Evolutionary conservation across 2,888 invertebrate species (phyloP), one percentile per base, ranked within the genome.

Genomic region (Venustoraphidia nigricollis): DNA sequence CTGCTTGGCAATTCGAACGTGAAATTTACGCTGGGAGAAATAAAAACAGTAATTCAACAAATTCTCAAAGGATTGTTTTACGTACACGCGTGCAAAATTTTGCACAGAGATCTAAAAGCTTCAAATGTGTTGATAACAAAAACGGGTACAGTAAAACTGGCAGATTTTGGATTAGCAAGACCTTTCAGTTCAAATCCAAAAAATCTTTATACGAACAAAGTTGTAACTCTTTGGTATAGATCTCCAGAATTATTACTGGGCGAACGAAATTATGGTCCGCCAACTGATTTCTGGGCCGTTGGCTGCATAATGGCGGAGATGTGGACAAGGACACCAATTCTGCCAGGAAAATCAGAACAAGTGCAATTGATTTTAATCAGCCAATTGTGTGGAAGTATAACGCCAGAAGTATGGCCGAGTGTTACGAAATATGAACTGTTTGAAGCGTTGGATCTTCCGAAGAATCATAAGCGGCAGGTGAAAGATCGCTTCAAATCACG

Each of bases 21-120:
- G n/a, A 75, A 75, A 58, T 77, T 81, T 58, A 69, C 67, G 17
- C 60, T 78, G 11, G 75, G 74, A 3, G 77, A 78, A 57, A 76
- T 77, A 43, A 80, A 81, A 61, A 73, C 73, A 55, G 72, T 75
- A 37, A 72, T 75, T 63, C 70, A 75, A 53, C 74, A 75, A 56
- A 61, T 77, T 13, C 60, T 77, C 8, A 73, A 75, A 60, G 76
- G 76, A 8, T 65, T 79, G 0, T 76, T 72, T 61, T 77, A 73
- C 59, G 76, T 79, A 53, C 79, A 79, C 57, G 70, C 68, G 51
- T 73, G 72, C 56, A 75, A 65, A 66, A 69, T 69, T 50, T 57
- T 74, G n/a, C 74, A 74, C 56, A 62, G 75, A 50, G 79, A 80
- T 59, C 78, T 80, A 77, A 80, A 80, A 62, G 76, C 79, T 17